Evolutionary conservation across 2,113 vertebrate species (phyloP).

Genomic region (Cheirogaleus medius): DNA sequence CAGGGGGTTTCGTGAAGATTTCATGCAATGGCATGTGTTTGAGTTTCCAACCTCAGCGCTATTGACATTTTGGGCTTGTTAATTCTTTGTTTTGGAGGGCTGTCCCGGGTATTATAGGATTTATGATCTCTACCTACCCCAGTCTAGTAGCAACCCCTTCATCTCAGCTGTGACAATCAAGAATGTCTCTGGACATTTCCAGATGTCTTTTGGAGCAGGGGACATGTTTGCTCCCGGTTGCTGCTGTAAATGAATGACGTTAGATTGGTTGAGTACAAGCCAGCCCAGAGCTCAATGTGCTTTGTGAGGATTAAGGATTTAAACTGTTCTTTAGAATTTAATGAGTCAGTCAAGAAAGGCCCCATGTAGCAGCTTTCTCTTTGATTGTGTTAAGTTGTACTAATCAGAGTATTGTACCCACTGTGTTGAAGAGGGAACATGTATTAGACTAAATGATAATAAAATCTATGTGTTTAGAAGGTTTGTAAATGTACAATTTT

Average conservation of each 20-base stretch:
- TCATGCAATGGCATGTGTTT: neutral
- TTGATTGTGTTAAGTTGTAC: neutral
- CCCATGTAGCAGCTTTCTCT: neutral
- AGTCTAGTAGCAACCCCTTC: neutral
- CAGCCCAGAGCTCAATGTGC: neutral
- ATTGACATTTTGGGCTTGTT: neutral
- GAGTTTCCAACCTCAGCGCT: neutral
- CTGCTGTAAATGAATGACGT: neutral
- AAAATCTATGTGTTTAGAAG: neutral
- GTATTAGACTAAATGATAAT: neutral
- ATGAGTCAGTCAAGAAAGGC: neutral
- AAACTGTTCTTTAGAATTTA: neutral
- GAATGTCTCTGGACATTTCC: neutral
- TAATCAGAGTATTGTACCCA: neutral
- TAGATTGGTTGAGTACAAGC: neutral
- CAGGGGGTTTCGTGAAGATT: neutral
- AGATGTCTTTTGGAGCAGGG: neutral
- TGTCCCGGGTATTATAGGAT: neutral
- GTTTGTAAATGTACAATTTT: neutral
- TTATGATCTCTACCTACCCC: neutral
- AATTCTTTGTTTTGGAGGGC: neutral
- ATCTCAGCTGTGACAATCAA: neutral
- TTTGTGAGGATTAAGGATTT: neutral
- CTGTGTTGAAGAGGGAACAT: neutral
- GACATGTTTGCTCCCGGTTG: too few species aligned